Base-by-base conservation (phyloP, 2,888 invertebrate genomes). In the Mechanitis messenoides region DNA sequence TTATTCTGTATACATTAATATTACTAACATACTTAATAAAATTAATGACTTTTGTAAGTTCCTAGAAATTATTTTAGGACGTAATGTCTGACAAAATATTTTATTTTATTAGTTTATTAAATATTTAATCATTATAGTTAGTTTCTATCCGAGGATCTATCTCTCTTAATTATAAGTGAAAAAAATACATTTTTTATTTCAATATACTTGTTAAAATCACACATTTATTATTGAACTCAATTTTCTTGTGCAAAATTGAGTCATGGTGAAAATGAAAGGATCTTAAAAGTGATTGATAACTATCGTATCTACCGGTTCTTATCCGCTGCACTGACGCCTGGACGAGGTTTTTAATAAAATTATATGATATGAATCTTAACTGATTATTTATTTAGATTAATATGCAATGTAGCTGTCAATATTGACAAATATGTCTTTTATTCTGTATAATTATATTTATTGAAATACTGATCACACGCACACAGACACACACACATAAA, bases 231-330 rank as follows among this genome's bases (percentile, higher is more conserved):
- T 35, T 50, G 7, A 50, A 50, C 28, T 50, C 28, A 50, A 50
- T 50, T 50, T 31, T 50, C 50, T 31, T 50, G 31, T 50, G 3
- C 50, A 50, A 50, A 50, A 50, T 50, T 50, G 50, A 50, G 50
- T 50, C 50, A 57, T 9, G 57, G 50, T 47, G 47, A 47, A 57
- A 57, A 33, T 35, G 47, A 57, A 57, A 57, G 57, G 57, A 47
- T 57, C 11, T 47, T 33, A 28, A 57, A 50, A 50, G 31, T 50
- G 31, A 50, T 50, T 50, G 50, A 50, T 50, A 50, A 7, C 31
- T 31, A 50, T 31, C 28, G 9, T 31, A 31, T 50, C 28, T 31
- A 50, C 31, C 31, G 50, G 31, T 31, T 35, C 35, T 35, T 35
- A 35, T 35, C 35, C 6, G 3, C 35, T 3, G 4, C 35, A 6